These are phyloP conservation scores for Pseudolaguvia tuberculata DNA, from an alignment of 2,113 vertebrate genomes.

Conservation along the genomic window DNA sequence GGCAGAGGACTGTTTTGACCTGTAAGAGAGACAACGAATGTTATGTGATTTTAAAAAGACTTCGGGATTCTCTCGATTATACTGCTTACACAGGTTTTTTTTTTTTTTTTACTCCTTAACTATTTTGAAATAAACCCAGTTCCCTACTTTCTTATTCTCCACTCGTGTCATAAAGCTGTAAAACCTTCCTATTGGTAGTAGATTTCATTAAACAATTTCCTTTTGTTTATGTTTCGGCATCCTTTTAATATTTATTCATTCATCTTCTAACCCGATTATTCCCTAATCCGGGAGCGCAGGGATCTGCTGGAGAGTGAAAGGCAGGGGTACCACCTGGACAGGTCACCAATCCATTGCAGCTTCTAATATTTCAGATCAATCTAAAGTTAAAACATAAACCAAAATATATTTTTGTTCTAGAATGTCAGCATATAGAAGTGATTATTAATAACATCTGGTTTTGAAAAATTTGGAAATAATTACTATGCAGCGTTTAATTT, in stretches of 20 bases:
- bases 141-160: not conserved
- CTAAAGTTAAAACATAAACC: not conserved
- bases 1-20: constrained; percentile 83
- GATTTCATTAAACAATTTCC: not conserved
- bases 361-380: no score
- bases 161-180: not conserved
- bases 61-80: not conserved
- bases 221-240: no score
- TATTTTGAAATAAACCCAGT: not conserved
- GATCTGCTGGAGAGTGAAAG: no score
- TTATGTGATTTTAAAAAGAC: not conserved
- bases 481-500: not conserved
- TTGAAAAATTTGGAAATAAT: not conserved
- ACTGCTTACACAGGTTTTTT: not conserved
- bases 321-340: no score
- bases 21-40: constrained; percentile 57
- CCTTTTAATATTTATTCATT: no score
- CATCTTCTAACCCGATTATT: no score
- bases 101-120: not conserved
- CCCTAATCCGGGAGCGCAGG: no score
- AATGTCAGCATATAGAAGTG: not conserved
- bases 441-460: not conserved
- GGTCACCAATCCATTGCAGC: no score
- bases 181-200: not conserved
- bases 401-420: not conserved